These are phyloP conservation scores for Orthosia incerta DNA, from an alignment of 2,888 invertebrate genomes.

Conservation along the genomic window DNA sequence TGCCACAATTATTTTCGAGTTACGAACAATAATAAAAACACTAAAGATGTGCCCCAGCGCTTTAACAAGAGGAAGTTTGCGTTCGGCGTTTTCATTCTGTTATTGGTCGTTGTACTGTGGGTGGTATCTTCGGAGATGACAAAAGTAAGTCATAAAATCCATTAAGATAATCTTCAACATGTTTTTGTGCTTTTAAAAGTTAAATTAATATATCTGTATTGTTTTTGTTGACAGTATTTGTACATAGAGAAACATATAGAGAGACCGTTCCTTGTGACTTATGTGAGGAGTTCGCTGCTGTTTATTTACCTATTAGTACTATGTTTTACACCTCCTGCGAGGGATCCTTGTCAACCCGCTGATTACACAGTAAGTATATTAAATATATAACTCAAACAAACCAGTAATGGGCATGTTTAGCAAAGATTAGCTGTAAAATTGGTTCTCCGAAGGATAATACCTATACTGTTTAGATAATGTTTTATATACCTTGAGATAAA, in stretches of 20 bases:
- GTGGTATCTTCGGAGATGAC: slow-evolving; percentile 98
- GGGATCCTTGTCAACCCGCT: slow-evolving; percentile 94
- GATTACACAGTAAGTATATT: slow-evolving; percentile 93
- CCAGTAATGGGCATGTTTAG: not conserved
- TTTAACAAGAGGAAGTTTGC: slow-evolving; percentile 91
- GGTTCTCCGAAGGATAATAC: not conserved
- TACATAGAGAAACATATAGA: slow-evolving; percentile 96
- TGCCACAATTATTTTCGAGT: slow-evolving; percentile 89
- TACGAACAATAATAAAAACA: slow-evolving; percentile 82
- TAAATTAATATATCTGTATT: slow-evolving; percentile 21
- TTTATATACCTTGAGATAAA: not conserved
- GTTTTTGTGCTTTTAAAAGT: not conserved
- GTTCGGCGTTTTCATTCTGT: slow-evolving; percentile 96
- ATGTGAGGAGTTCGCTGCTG: slow-evolving; percentile 98
- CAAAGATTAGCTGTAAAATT: not conserved
- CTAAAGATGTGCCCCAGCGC: slow-evolving; percentile 82
- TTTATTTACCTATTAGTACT: slow-evolving; percentile 97
- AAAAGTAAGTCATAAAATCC: slow-evolving; percentile 92
- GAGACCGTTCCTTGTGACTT: slow-evolving; percentile 99
- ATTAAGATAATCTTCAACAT: not conserved
- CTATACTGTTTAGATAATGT: not conserved
- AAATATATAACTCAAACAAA: slow-evolving; percentile 1
- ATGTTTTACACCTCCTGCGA: slow-evolving; percentile 97
- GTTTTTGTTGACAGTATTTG: slow-evolving; percentile 93
- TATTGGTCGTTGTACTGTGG: slow-evolving; percentile 98